Percentiles rank a stretch among this genome's conserved stretches.
phyloP scores from a whole-genome alignment of 2,888 invertebrate species.

The Agonum fuliginosum region DNA sequence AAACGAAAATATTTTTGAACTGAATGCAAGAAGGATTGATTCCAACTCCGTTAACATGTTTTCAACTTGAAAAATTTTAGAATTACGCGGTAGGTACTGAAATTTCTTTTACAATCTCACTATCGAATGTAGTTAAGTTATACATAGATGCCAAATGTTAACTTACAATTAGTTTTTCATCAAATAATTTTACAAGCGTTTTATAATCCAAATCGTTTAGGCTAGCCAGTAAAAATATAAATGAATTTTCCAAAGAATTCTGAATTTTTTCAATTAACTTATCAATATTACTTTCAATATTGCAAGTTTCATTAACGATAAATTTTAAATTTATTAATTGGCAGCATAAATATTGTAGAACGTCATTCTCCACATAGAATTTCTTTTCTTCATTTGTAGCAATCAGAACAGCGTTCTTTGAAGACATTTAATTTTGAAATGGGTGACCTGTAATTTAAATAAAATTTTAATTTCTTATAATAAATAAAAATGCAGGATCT shows the following conservation, averaged over 20 bases:
- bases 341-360: constrained; percentile 38
- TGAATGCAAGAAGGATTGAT: constrained; percentile 41
- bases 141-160: constrained; percentile 48
- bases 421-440: constrained; percentile 42
- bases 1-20: constrained; percentile 42
- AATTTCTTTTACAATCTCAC: constrained; percentile 16
- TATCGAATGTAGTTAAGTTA: constrained; percentile 17
- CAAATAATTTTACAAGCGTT: constrained; percentile 33
- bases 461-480: too few relatives aligned
- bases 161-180: constrained; percentile 48
- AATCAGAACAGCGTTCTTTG: constrained; percentile 35
- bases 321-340: constrained; percentile 30
- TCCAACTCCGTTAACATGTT: constrained; percentile 50
- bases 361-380: constrained; percentile 2
- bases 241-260: constrained; percentile 30
- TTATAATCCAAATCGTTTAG: constrained; percentile 15
- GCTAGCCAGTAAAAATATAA: constrained; percentile 11
- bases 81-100: constrained; percentile 9
- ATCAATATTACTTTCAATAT: constrained; percentile 11
- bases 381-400: constrained; percentile 5
- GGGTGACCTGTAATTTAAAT: constrained; percentile 34
- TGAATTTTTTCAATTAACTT: constrained; percentile 10
- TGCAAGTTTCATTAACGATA: constrained; percentile 16
- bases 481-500: not conserved
- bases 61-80: constrained; percentile 47